phyloP scores from a whole-genome alignment of 2,113 vertebrate genomes.

The Platysteira castanea region DNA sequence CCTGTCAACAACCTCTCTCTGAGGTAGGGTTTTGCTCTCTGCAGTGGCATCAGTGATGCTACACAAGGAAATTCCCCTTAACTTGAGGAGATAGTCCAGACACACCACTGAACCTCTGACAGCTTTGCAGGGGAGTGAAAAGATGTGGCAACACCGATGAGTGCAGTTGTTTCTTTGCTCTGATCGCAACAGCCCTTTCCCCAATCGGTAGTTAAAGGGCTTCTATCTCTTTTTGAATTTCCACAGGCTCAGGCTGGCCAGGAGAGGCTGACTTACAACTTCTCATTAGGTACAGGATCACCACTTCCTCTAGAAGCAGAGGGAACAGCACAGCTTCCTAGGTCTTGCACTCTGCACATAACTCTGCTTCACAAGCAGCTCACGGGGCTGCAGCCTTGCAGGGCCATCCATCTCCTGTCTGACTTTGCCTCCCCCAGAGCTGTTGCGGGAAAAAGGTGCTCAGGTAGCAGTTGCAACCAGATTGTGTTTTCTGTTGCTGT shows the following conservation, averaged over 20 bases:
- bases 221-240: neutral
- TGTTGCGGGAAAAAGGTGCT: neutral
- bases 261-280: neutral
- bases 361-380: neutral
- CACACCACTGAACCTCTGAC: neutral
- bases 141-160: neutral
- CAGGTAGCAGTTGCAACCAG: neutral
- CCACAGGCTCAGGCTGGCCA: fast-evolving
- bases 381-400: neutral
- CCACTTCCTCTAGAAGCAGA: neutral
- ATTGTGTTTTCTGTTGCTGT: neutral
- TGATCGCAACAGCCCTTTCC: neutral
- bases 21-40: neutral
- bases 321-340: neutral
- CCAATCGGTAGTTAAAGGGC: neutral
- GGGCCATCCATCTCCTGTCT: neutral
- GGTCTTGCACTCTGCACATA: neutral
- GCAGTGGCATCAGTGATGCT: neutral
- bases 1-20: neutral
- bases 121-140: neutral
- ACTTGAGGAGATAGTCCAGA: neutral
- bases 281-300: neutral
- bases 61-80: neutral
- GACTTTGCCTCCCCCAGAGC: neutral
- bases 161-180: neutral